Base-by-base conservation (phyloP, 2,113 vertebrate genomes). In the Brachionichthys hirsutus region DNA sequence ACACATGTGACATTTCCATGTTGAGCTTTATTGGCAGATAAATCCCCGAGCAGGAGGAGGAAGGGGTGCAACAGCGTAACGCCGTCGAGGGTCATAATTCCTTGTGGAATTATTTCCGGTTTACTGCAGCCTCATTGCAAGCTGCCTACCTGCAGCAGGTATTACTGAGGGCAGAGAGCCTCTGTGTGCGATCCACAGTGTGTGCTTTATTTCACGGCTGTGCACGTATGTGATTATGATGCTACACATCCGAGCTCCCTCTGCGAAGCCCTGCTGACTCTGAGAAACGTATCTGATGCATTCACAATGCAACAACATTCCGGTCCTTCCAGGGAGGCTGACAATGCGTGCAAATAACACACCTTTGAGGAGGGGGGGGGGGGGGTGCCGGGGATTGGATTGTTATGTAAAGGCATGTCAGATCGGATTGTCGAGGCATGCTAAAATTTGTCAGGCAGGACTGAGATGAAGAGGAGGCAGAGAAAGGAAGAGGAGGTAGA, bases 331-430 rank as follows among this genome's bases (percentile, higher is more conserved):
- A 61, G 62, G 67, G 68, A 79, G 69, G 67, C 24, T 48, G 54
- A 55, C 50, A 76, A 79, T 82, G 54, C 61, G 67, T 57, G 75
- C 68, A 79, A 84, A 78, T 80, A 70, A 85, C 67, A 57, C 75
- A 84, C 77, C 71, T 84, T 77, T 70, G 66, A 50, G 53, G 24
- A 20, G 66, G 66, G 61, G 65, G 69, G 60, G 71, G 67, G 63
- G 77, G 77, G 78, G 77, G 82, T 81, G 78, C 68, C 2, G 44
- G 47, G 75, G 76, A 87, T 85, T 86, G 82, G 80, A 86, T 89
- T 86, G 85, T 88, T 91, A 86, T 82, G 81, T 85, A 89, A 90
- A 87, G 77, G 68, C 80, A 61, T 77, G 87, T 89, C 89, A 80
- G 76, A 89, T 86, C 44, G 57, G 64, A 87, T 89, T 77, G 84